Percentiles rank a stretch among this genome's conserved stretches.
Evolutionary conservation across 2,797 vertebrate genomes (phyloP).

Genomic region (Lutjanus argentimaculatus): DNA sequence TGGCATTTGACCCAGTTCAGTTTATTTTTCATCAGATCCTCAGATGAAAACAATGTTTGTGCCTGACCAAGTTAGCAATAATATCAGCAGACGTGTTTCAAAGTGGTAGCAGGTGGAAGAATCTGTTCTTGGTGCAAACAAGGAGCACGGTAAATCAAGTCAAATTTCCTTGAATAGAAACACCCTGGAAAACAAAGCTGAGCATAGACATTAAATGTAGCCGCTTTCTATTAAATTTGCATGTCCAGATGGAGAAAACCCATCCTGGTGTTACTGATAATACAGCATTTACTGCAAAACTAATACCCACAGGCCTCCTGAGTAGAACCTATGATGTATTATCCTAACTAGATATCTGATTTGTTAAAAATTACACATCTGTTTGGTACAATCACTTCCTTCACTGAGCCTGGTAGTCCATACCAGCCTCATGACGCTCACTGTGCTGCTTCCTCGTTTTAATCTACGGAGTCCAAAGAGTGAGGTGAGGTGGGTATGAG

Average conservation of each 20-base stretch:
- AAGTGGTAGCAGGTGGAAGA: slow-evolving; percentile 61
- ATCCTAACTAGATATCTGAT: slow-evolving; percentile 4
- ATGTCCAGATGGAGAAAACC: slow-evolving; percentile 23
- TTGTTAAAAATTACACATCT: neutral
- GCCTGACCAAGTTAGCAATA: slow-evolving; percentile 54
- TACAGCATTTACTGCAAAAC: slow-evolving; percentile 12
- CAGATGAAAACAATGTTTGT: slow-evolving; percentile 64
- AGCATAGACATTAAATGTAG: slow-evolving; percentile 6
- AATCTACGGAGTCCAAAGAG: neutral
- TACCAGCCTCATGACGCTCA: neutral
- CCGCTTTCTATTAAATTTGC: slow-evolving; percentile 20
- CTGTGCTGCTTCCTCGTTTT: neutral
- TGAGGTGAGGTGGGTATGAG: slow-evolving; percentile 12
- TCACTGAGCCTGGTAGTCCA: neutral
- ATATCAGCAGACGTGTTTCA: slow-evolving; percentile 54
- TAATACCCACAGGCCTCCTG: slow-evolving; percentile 33
- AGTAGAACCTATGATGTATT: slow-evolving; percentile 6
- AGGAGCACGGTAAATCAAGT: slow-evolving; percentile 19
- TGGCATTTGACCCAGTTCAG: slow-evolving; percentile 50
- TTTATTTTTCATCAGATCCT: slow-evolving; percentile 71
- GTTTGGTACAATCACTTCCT: slow-evolving; percentile 18
- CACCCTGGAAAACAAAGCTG: slow-evolving; percentile 26
- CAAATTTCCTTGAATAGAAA: slow-evolving; percentile 37
- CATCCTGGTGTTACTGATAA: slow-evolving; percentile 28
- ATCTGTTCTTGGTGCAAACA: slow-evolving; percentile 47